Evolutionary conservation across 2,888 invertebrate species (phyloP).

Genomic region (Brassicogethes aeneus): DNA sequence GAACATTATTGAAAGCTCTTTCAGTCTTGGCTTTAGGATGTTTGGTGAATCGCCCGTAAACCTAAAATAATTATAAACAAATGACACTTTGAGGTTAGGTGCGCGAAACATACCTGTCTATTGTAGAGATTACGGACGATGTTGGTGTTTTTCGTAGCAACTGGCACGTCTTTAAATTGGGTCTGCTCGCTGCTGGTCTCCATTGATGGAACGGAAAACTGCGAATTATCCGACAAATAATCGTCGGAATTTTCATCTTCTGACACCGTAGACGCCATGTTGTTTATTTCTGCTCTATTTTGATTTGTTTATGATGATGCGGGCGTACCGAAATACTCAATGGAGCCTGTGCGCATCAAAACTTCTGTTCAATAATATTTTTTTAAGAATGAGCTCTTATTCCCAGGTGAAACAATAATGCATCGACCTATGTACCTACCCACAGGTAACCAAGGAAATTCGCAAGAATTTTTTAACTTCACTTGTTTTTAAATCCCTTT

Average conservation of each 20-base stretch:
- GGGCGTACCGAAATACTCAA: background rate
- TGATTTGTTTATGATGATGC: background rate
- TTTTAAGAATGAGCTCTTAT: too few relatives aligned
- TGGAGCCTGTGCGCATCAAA: background rate
- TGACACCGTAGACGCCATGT: conserved; percentile 28
- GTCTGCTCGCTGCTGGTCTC: conserved; percentile 10
- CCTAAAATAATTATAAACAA: conserved; percentile 26
- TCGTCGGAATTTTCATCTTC: conserved; percentile 28
- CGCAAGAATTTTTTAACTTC: too few relatives aligned
- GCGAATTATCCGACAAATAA: conserved; percentile 28
- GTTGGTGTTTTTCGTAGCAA: conserved; percentile 14
- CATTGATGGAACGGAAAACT: conserved; percentile 23
- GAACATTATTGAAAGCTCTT: conserved; percentile 35
- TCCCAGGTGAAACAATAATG: too few relatives aligned
- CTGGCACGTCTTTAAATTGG: background rate
- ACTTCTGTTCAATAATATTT: background rate
- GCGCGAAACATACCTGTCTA: conserved; percentile 27
- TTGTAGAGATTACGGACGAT: conserved; percentile 25
- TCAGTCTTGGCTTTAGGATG: conserved; percentile 38
- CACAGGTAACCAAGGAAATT: too few relatives aligned
- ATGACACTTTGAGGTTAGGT: conserved; percentile 16
- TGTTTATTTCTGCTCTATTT: conserved; percentile 19
- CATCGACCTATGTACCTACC: too few relatives aligned
- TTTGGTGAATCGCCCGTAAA: conserved; percentile 36
- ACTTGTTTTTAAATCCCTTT: too few relatives aligned